Conservation (phyloP, 2,113 vertebrate genomes). For the Myocastor coypus region DNA sequence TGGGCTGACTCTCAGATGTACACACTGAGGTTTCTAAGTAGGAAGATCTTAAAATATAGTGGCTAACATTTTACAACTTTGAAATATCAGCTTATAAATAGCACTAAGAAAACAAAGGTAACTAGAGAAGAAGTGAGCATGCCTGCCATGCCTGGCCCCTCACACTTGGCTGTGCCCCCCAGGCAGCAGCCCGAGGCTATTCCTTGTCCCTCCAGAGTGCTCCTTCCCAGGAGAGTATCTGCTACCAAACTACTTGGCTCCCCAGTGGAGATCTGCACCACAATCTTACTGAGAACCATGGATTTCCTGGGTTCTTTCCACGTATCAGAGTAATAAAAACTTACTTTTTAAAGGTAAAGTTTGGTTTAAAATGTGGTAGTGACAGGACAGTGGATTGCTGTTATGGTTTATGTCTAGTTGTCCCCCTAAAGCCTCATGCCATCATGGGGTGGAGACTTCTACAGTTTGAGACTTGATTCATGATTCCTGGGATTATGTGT, state of each 20-base stretch:
- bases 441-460: no score
- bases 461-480: no score
- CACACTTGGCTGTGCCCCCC: neutral
- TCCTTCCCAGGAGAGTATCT: neutral
- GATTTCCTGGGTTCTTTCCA: neutral
- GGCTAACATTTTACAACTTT: conserved; percentile 38
- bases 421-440: no score
- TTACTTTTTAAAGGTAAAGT: neutral
- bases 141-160: neutral
- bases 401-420: no score
- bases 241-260: neutral
- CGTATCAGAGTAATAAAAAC: neutral
- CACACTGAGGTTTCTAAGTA: neutral
- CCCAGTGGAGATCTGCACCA: neutral
- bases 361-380: neutral
- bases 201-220: neutral
- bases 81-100: conserved; percentile 46
- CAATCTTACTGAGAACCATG: neutral
- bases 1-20: neutral
- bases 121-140: neutral
- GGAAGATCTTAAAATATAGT: conserved; percentile 63
- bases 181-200: neutral
- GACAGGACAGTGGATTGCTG: neutral
- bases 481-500: no score
- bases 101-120: conserved; percentile 19